Evolutionary conservation across 2,113 vertebrate species (phyloP).

Genomic region (Ictalurus punctatus): DNA sequence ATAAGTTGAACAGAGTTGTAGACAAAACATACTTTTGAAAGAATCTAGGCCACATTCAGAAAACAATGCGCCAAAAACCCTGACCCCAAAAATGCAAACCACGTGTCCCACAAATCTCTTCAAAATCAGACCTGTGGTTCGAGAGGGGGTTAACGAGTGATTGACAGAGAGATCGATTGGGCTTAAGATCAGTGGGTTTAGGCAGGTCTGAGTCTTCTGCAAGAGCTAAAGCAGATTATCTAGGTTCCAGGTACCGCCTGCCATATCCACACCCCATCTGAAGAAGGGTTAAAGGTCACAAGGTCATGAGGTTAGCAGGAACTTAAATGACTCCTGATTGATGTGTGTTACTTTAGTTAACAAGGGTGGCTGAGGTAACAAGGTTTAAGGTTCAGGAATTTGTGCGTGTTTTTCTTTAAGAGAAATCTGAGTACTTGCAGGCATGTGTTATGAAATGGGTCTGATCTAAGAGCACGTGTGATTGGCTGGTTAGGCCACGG

Average conservation of each 20-base stretch:
- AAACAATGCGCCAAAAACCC: slow-evolving; percentile 2
- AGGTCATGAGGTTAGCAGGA: slow-evolving; percentile 39
- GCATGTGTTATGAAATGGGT: slow-evolving; percentile 29
- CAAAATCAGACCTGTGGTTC: background rate
- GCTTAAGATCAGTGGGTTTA: slow-evolving; percentile 38
- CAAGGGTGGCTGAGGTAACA: slow-evolving; percentile 41
- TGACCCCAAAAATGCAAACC: slow-evolving; percentile 9
- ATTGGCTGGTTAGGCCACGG: slow-evolving; percentile 22
- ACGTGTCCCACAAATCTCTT: background rate
- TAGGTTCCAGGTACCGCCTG: slow-evolving; percentile 50
- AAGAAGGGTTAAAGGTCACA: slow-evolving; percentile 50
- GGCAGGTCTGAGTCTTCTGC: slow-evolving; percentile 23
- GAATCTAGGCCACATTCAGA: slow-evolving; percentile 9
- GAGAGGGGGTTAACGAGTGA: slow-evolving; percentile 12
- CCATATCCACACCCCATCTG: slow-evolving; percentile 35
- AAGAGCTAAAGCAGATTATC: slow-evolving; percentile 55
- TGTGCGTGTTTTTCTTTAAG: slow-evolving; percentile 18
- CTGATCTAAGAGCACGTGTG: background rate
- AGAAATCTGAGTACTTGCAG: slow-evolving; percentile 29
- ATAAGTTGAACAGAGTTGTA: background rate
- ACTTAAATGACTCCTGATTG: slow-evolving; percentile 42
- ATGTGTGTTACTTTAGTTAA: slow-evolving; percentile 31
- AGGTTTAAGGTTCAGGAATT: background rate
- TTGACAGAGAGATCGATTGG: slow-evolving; percentile 44
- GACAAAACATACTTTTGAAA: background rate